These are phyloP conservation scores for Ophioninae sp. DNA, from an alignment of 2,888 invertebrate species.

Conservation along the genomic window DNA sequence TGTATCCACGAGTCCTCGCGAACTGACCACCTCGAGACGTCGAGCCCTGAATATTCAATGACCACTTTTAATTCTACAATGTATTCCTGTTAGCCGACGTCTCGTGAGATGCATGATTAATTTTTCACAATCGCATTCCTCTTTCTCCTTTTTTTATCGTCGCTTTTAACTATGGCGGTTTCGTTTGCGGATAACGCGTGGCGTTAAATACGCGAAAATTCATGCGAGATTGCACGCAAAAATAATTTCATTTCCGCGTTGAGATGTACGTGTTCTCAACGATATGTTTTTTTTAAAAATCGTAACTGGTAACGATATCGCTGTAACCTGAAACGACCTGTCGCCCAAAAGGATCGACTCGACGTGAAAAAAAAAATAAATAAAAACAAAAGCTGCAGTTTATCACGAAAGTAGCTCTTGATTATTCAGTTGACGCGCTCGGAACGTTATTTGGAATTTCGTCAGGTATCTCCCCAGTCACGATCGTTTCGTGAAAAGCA, in stretches of 20 bases:
- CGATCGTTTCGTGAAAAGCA: constrained; percentile 55
- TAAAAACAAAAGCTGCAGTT: background rate
- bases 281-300: background rate
- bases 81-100: constrained; percentile 31
- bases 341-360: constrained; percentile 46
- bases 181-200: background rate
- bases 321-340: background rate
- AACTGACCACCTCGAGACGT: constrained; percentile 34
- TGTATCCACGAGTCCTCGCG: background rate
- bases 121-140: constrained; percentile 6
- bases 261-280: background rate
- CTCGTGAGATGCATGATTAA: constrained; percentile 8
- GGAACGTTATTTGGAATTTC: constrained; percentile 48
- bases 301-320: background rate
- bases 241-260: background rate
- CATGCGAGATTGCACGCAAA: background rate
- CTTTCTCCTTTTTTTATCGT: background rate
- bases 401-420: constrained; percentile 19
- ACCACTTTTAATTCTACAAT: constrained; percentile 13
- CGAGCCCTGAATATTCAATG: constrained; percentile 36
- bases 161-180: background rate
- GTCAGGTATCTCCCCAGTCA: constrained; percentile 29
- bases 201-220: background rate
- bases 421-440: constrained; percentile 33
- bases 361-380: background rate